A percentile compares a stretch with the other conserved stretches of the same genome.
Evolutionary conservation across 2,797 vertebrate species (phyloP).

Genomic region (Limosa lapponica): DNA sequence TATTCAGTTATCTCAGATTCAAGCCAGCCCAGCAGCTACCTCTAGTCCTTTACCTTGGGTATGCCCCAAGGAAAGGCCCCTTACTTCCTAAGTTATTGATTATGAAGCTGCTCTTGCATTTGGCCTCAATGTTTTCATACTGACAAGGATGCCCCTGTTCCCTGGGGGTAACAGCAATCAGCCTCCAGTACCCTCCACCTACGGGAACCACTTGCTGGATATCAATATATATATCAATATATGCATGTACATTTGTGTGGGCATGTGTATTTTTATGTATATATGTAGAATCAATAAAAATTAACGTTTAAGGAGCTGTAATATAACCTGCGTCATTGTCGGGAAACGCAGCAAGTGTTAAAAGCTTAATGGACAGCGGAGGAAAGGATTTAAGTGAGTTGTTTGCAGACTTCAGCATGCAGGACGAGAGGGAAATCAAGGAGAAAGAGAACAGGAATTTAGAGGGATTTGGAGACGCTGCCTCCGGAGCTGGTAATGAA

Average conservation of each 20-base stretch:
- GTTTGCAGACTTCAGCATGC: slow-evolving; percentile 53
- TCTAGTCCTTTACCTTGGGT: not conserved
- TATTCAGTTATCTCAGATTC: not conserved
- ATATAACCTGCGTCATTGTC: not conserved
- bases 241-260: not conserved
- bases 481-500: slow-evolving; percentile 11
- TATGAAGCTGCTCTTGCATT: not conserved
- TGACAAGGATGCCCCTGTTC: not conserved
- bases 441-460: slow-evolving; percentile 5
- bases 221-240: not conserved
- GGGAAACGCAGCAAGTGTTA: slow-evolving; percentile 52
- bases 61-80: not conserved
- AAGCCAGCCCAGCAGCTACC: not conserved
- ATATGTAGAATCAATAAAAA: slow-evolving; percentile 26
- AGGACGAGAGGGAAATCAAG: slow-evolving; percentile 35
- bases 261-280: not conserved
- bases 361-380: slow-evolving; percentile 50
- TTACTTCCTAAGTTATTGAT: not conserved
- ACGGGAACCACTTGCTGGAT: not conserved
- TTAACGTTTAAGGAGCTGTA: slow-evolving; percentile 45
- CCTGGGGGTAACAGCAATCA: not conserved
- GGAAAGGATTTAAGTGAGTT: not conserved
- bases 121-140: not conserved
- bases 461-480: slow-evolving; percentile 7
- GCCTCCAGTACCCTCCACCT: not conserved